Evolutionary conservation across 2,888 invertebrate genomes (phyloP).

Genomic region (Metopia argyrocephala): DNA sequence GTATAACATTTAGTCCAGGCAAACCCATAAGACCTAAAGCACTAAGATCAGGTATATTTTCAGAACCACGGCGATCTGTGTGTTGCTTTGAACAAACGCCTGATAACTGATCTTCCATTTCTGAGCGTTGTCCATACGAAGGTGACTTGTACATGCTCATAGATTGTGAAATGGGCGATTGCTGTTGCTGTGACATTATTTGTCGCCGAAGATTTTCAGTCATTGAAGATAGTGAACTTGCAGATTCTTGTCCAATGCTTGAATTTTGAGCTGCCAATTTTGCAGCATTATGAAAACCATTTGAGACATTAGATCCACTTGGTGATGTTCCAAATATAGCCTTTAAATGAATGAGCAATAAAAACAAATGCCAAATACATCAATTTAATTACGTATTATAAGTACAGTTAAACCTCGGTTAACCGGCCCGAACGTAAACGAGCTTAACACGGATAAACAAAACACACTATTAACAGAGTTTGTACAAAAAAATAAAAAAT

Average conservation of each 20-base stretch:
- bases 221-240: constrained; percentile 75
- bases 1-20: constrained; percentile 76
- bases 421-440: too few species aligned
- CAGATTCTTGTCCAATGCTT: constrained; percentile 70
- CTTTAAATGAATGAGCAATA: constrained; percentile 21
- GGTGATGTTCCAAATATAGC: constrained; percentile 69
- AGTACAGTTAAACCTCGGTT: background rate
- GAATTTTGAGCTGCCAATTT: constrained; percentile 71
- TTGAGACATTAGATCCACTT: constrained; percentile 71
- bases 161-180: constrained; percentile 74
- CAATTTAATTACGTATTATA: too few species aligned
- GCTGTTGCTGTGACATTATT: constrained; percentile 75
- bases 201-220: constrained; percentile 75
- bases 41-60: constrained; percentile 75
- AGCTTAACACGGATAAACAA: too few species aligned
- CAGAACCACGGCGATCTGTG: constrained; percentile 69
- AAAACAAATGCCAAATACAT: background rate
- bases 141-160: constrained; percentile 77
- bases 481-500: too few species aligned
- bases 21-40: constrained; percentile 75
- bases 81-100: constrained; percentile 65
- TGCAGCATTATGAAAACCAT: constrained; percentile 73
- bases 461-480: too few species aligned
- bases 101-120: constrained; percentile 76
- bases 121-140: constrained; percentile 76